A percentile compares a stretch with the other conserved stretches of the same genome.
Conservation (phyloP, 2,888 invertebrate species). For the Hedychridium roseum region DNA sequence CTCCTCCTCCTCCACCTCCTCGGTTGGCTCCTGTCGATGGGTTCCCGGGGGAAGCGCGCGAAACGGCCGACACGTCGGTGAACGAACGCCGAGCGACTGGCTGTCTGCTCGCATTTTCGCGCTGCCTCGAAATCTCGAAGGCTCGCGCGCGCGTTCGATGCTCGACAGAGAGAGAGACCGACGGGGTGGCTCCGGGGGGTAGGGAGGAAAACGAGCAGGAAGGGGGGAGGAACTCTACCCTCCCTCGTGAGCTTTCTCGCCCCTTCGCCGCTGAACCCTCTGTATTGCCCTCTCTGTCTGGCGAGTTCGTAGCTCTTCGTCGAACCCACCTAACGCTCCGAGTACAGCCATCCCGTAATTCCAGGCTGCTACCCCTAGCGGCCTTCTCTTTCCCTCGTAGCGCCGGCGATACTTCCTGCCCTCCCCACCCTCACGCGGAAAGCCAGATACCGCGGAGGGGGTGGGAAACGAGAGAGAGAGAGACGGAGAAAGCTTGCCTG, state of each 20-base stretch:
- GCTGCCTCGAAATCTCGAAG: slow-evolving; percentile 47
- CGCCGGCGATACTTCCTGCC: slow-evolving; percentile 7
- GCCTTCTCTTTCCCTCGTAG: slow-evolving; percentile 14
- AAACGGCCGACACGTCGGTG: slow-evolving; percentile 52
- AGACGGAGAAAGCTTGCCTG: no score
- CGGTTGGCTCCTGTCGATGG: slow-evolving; percentile 25
- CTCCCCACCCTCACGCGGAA: no score
- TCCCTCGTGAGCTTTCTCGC: slow-evolving; percentile 12
- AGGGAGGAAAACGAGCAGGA: slow-evolving; percentile 18
- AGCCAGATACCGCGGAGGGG: no score
- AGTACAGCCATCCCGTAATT: no score
- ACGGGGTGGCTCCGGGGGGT: slow-evolving; percentile 22
- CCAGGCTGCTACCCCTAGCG: no score
- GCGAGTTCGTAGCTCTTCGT: no score
- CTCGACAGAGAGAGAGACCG: slow-evolving; percentile 29
- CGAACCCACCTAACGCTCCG: no score
- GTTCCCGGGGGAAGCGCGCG: slow-evolving; percentile 14
- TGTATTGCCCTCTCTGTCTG: no score
- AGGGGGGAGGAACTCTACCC: slow-evolving; percentile 4
- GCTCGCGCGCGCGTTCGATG: slow-evolving; percentile 35
- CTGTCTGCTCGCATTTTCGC: slow-evolving; percentile 52
- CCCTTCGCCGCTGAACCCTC: slow-evolving; percentile 24
- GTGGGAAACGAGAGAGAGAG: no score
- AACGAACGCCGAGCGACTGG: slow-evolving; percentile 62
- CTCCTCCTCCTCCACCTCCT: slow-evolving; percentile 6